Conservation (phyloP, 2,888 invertebrate genomes). For the Hirtodrosophila duncani region DNA sequence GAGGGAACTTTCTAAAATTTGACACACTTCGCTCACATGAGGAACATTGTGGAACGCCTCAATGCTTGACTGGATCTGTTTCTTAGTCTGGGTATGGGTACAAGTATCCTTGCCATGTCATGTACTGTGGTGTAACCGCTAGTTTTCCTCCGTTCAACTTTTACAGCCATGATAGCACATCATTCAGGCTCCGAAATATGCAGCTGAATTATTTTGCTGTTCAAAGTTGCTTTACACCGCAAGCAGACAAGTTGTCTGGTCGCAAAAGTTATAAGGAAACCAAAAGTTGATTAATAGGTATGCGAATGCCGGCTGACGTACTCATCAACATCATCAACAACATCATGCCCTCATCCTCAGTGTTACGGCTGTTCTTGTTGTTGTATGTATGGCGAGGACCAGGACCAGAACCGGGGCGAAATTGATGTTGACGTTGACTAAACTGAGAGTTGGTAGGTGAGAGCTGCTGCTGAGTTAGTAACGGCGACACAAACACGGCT, state of each 20-base stretch:
- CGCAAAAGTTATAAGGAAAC: constrained; percentile 58
- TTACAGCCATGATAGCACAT: constrained; percentile 41
- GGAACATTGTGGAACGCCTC: constrained; percentile 5
- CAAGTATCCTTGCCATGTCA: too few relatives aligned
- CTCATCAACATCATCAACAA: constrained; percentile 19
- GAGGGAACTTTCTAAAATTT: constrained; percentile 45
- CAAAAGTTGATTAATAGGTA: constrained; percentile 68
- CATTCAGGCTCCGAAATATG: constrained; percentile 39
- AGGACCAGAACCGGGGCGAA: too few relatives aligned
- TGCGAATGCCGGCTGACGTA: neutral
- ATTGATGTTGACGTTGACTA: constrained; percentile 46
- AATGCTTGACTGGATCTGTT: too few relatives aligned
- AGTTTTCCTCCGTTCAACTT: constrained; percentile 13
- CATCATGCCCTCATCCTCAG: too few relatives aligned
- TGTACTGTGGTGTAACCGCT: too few relatives aligned
- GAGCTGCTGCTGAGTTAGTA: constrained; percentile 9
- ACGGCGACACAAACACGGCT: constrained; percentile 32
- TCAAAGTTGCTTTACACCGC: constrained; percentile 48
- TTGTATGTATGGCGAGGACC: too few relatives aligned
- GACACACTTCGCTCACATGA: constrained; percentile 5
- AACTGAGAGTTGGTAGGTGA: constrained; percentile 33
- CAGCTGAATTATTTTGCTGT: constrained; percentile 61
- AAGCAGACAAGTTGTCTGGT: constrained; percentile 11
- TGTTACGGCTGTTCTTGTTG: too few relatives aligned
- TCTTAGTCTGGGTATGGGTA: too few relatives aligned